Evolutionary conservation across 2,888 invertebrate species (phyloP), one percentile per base, ranked within the genome.

Genomic region (Diplolepis rosae): DNA sequence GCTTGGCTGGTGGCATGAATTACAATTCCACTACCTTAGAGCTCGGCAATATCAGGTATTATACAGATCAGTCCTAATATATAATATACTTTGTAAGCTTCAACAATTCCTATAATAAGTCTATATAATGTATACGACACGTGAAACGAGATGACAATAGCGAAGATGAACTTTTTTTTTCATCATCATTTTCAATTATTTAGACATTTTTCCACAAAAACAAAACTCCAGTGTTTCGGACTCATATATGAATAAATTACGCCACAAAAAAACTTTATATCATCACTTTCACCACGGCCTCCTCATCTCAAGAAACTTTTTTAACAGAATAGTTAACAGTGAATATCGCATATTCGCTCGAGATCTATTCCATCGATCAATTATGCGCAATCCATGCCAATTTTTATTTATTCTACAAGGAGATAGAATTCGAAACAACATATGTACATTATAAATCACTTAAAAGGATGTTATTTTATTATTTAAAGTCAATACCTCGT

Each of bases 21-120:
- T 77, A 75, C 83, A 82, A 80, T 82, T 80, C 77, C 77, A 75
- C 79, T 81, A 82, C 77, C 68, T 76, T 76, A 80, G 42, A 72
- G 68, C 45, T 79, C 73, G 24, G 72, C 75, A 80, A 78, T 81
- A 75, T 76, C 77, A 72, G 35, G 52, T 48, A 48, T 73, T 61
- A 68, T 68, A 52, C 70, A 68, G 67, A 68, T 66, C 67, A 76
- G 71, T 74, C 73, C 78, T 77, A 70, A 80, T 73, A 72, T 77
- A 76, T 71, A 77, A 80, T 77, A 79, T 82, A 84, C 79, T 83
- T 84, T 82, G 79, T 82, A 85, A 85, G 80, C 83, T 82, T 83
- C 83, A 84, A 87, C 85, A 85, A 87, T 85, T 83, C 82, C 83
- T 79, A 75, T 80, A 83, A 79, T 83, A 83, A 86, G 80, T 84